Evolutionary conservation across 2,888 invertebrate genomes (phyloP).

Genomic region (Nineta flava): DNA sequence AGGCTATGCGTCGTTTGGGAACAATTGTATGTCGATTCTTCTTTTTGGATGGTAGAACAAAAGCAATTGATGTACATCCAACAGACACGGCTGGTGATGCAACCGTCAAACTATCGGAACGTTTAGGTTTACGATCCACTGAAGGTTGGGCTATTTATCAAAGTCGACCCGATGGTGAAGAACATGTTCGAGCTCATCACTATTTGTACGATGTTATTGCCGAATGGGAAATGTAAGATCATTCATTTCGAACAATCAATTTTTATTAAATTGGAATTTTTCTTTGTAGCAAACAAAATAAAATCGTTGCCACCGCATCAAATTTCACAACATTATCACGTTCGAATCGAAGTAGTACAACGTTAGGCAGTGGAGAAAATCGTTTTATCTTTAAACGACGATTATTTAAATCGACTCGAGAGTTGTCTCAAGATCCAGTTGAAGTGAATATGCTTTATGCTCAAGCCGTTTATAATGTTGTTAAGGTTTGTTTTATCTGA

Average conservation of each 20-base stretch:
- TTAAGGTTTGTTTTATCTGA: slow-evolving; percentile 48
- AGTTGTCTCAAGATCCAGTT: slow-evolving; percentile 86
- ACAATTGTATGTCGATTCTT: slow-evolving; percentile 89
- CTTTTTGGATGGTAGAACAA: slow-evolving; percentile 87
- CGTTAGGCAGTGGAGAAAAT: slow-evolving; percentile 72
- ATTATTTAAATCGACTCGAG: slow-evolving; percentile 72
- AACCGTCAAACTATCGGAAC: slow-evolving; percentile 74
- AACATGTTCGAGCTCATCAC: slow-evolving; percentile 80
- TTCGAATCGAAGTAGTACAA: slow-evolving; percentile 43
- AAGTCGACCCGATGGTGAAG: slow-evolving; percentile 71
- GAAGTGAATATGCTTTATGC: slow-evolving; percentile 88
- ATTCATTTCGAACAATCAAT: too few species aligned
- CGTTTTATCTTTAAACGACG: slow-evolving; percentile 84
- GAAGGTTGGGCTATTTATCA: slow-evolving; percentile 95
- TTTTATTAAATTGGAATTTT: slow-evolving; percentile 14
- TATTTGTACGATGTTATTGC: slow-evolving; percentile 89
- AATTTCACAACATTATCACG: slow-evolving; percentile 36
- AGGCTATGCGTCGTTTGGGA: slow-evolving; percentile 81
- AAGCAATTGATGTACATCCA: slow-evolving; percentile 89
- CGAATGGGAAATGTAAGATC: slow-evolving; percentile 75
- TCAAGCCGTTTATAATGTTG: slow-evolving; percentile 88
- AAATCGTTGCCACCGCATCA: slow-evolving; percentile 32
- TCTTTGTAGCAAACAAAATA: slow-evolving; percentile 34
- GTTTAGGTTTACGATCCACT: slow-evolving; percentile 63
- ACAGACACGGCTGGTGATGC: slow-evolving; percentile 88